phyloP scores from a whole-genome alignment of 2,113 vertebrate genomes.

The Macaca fascicularis region T2T-MFA8v1.1 NC_088385.1:55940501-55941000 shows the following conservation, averaged over 20 bases:
- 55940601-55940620: too few relatives aligned
- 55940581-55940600: too few relatives aligned
- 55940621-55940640: too few relatives aligned
- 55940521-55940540: too few relatives aligned
- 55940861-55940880: background rate
- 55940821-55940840: background rate
- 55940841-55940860: background rate
- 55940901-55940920: background rate
- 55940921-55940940: background rate
- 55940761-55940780: background rate
- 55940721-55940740: too few relatives aligned
- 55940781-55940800: background rate
- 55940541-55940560: too few relatives aligned
- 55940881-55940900: background rate
- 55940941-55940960: background rate
- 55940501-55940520: too few relatives aligned
- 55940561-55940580: too few relatives aligned
- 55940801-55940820: background rate
- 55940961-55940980: background rate
- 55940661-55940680: too few relatives aligned
- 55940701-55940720: background rate
- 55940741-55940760: too few relatives aligned
- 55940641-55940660: fast-evolving
- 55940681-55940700: too few relatives aligned
- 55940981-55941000: background rate